phyloP scores from a whole-genome alignment of 2,113 vertebrate genomes.

The Micromys minutus region DNA sequence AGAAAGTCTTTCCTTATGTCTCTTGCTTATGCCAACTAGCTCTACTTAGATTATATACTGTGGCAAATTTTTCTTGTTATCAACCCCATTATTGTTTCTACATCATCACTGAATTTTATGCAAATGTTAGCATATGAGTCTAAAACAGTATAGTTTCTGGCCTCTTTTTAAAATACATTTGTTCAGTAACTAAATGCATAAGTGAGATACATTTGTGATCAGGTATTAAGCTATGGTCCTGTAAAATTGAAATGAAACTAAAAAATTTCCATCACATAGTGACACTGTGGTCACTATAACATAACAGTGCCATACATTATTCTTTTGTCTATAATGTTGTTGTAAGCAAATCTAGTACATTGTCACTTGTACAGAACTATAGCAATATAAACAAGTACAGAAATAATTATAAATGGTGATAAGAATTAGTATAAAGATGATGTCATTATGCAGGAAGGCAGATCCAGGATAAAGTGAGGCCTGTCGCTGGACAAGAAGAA shows the following conservation, averaged over 20 bases:
- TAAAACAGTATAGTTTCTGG: background rate
- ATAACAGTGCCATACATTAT: background rate
- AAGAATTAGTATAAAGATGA: too few species aligned
- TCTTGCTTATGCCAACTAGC: slow-evolving; percentile 22
- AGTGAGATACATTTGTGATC: background rate
- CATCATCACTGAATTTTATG: slow-evolving; percentile 18
- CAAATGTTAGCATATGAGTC: background rate
- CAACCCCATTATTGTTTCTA: background rate
- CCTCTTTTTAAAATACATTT: background rate
- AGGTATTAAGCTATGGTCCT: background rate
- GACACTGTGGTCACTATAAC: background rate
- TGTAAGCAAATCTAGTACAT: background rate
- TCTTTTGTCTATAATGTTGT: background rate
- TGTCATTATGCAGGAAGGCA: too few species aligned
- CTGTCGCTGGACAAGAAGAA: too few species aligned
- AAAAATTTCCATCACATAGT: background rate
- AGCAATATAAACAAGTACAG: background rate
- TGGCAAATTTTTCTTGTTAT: background rate
- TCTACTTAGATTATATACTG: background rate
- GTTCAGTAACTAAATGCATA: background rate
- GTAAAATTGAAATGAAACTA: background rate
- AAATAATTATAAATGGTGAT: background rate
- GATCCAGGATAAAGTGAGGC: too few species aligned
- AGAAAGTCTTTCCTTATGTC: background rate
- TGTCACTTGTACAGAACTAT: background rate